A percentile compares a stretch with the other conserved stretches of the same genome.
These are phyloP conservation scores for Rutilus rutilus DNA, from an alignment of 2,113 vertebrate species.

Conservation along the genomic window DNA sequence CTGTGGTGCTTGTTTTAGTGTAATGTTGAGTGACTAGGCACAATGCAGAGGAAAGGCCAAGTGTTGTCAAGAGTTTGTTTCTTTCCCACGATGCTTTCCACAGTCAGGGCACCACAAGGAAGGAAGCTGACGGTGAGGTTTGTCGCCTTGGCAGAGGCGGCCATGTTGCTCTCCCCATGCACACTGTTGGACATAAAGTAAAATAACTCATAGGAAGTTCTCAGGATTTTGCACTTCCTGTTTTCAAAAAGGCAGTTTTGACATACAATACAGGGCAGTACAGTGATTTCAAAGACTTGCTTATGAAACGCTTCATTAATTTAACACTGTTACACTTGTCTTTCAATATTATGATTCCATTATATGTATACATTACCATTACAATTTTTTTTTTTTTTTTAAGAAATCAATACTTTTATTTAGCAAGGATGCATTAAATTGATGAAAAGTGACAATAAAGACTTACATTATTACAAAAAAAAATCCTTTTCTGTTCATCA, in stretches of 20 bases:
- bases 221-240: constrained; percentile 77
- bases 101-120: constrained; percentile 60
- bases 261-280: constrained; percentile 61
- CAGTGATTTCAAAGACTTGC: constrained; percentile 56
- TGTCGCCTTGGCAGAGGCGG: constrained; percentile 50
- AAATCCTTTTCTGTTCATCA: too few relatives aligned
- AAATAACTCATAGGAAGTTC: constrained; percentile 77
- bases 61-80: constrained; percentile 60
- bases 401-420: too few relatives aligned
- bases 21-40: constrained; percentile 62
- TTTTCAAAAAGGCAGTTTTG: constrained; percentile 65
- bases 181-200: constrained; percentile 64
- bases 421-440: not conserved
- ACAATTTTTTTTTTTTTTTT: too few relatives aligned
- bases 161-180: constrained; percentile 45
- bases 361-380: not conserved
- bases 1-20: constrained; percentile 40
- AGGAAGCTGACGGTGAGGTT: constrained; percentile 72
- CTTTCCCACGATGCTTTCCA: constrained; percentile 78
- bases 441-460: not conserved
- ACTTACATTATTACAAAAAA: not conserved
- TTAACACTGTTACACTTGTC: not conserved
- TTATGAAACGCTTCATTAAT: not conserved
- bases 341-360: not conserved
- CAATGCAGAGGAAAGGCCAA: constrained; percentile 43